Conservation (phyloP, 2,797 vertebrate species). For the Leptatherina wallacei region DNA sequence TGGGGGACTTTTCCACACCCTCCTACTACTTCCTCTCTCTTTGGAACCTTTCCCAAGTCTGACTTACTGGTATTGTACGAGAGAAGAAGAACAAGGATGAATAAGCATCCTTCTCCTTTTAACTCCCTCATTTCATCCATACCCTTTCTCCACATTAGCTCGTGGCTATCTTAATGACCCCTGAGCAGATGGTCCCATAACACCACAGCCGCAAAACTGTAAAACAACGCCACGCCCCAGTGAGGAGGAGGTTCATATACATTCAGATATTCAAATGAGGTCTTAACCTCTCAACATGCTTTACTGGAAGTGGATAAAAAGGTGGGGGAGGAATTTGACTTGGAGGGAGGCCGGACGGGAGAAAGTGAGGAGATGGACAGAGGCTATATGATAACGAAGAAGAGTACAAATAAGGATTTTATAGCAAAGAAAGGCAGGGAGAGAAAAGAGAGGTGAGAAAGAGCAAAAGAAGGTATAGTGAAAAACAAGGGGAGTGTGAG, state of each 20-base stretch:
- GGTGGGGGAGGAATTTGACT: slow-evolving; percentile 50
- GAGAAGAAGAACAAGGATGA: slow-evolving; percentile 54
- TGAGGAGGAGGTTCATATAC: slow-evolving; percentile 52
- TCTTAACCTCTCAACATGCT: slow-evolving; percentile 50
- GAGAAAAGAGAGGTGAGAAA: slow-evolving; percentile 40
- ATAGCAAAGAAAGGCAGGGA: slow-evolving; percentile 54
- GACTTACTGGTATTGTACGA: slow-evolving; percentile 59
- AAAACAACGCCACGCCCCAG: slow-evolving; percentile 62
- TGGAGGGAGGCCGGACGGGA: not conserved
- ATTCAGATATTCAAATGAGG: slow-evolving; percentile 68
- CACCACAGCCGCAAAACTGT: slow-evolving; percentile 61
- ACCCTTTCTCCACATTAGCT: slow-evolving; percentile 46
- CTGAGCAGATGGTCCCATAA: slow-evolving; percentile 74
- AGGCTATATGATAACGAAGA: slow-evolving; percentile 33
- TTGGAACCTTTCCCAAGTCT: slow-evolving; percentile 68
- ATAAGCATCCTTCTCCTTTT: slow-evolving; percentile 16
- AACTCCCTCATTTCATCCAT: slow-evolving; percentile 19
- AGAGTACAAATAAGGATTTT: slow-evolving; percentile 44
- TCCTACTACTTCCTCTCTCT: slow-evolving; percentile 37
- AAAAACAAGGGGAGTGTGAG: slow-evolving; percentile 31
- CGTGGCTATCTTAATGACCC: slow-evolving; percentile 67
- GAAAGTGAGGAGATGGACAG: slow-evolving; percentile 4
- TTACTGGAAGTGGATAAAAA: slow-evolving; percentile 27
- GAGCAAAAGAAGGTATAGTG: slow-evolving; percentile 15
- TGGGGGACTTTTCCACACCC: slow-evolving; percentile 54